Evolutionary conservation across 1,140 invertebrate species (phyloP).

Genomic region (Scylla paramamosain): DNA sequence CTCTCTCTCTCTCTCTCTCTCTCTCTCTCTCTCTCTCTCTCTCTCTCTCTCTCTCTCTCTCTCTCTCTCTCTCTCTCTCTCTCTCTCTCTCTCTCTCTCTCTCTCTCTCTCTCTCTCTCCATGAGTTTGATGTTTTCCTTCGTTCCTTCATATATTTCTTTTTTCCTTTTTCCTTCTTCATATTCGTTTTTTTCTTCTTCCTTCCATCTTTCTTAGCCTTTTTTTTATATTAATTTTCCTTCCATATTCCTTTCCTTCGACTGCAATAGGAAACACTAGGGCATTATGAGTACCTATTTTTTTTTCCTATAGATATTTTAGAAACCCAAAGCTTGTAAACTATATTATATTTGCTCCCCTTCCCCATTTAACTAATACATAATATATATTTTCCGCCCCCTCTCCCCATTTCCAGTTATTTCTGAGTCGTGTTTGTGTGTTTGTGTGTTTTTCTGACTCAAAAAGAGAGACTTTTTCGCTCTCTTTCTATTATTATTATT

Average conservation of each 20-base stretch:
- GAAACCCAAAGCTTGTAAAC: background rate
- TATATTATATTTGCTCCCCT: background rate
- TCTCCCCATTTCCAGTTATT: background rate
- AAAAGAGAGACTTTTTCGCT: conserved; percentile 1
- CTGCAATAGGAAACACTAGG: background rate
- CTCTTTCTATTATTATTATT: background rate
- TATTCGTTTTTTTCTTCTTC: too few relatives aligned
- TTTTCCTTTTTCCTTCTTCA: too few relatives aligned
- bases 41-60: too few relatives aligned
- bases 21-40: too few relatives aligned
- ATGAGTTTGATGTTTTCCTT: too few relatives aligned
- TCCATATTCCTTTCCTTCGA: background rate
- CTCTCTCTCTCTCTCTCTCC: too few relatives aligned
- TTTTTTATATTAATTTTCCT: too few relatives aligned
- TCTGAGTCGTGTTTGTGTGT: background rate
- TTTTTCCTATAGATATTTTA: background rate
- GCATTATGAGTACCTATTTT: background rate
- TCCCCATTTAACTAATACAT: background rate
- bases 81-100: too few relatives aligned
- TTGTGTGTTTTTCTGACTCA: background rate
- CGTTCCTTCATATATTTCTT: too few relatives aligned
- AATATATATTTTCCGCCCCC: background rate
- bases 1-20: too few relatives aligned
- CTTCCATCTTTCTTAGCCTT: too few relatives aligned
- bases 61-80: too few relatives aligned